Evolutionary conservation across 1,140 invertebrate species (phyloP).

Genomic region (Tetramorium parvispinum): DNA sequence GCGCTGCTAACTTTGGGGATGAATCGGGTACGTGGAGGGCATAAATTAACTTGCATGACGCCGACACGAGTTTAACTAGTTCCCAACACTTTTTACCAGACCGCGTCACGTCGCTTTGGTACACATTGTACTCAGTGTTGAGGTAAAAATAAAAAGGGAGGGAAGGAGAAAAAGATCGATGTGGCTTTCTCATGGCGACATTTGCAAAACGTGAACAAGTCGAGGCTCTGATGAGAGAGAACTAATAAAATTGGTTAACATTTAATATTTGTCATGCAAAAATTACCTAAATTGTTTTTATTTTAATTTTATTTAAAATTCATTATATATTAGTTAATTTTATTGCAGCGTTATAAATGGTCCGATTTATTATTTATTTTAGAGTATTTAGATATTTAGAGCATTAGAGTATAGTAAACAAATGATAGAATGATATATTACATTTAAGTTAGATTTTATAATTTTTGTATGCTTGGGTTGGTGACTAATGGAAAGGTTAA

Average conservation of each 20-base stretch:
- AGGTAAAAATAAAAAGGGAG: background rate
- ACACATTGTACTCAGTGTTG: conserved; percentile 40
- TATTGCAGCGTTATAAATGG: background rate
- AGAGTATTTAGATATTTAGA: too few species aligned
- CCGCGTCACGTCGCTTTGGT: conserved; percentile 56
- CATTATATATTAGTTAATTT: background rate
- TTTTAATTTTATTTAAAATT: background rate
- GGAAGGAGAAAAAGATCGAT: background rate
- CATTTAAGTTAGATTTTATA: background rate
- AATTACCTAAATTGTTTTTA: background rate
- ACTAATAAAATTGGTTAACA: conserved; percentile 9
- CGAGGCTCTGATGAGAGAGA: background rate
- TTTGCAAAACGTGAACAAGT: conserved; percentile 30
- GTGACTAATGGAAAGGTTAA: conserved; percentile 1
- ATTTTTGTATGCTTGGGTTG: background rate
- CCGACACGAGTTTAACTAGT: conserved; percentile 71
- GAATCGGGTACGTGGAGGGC: conserved; percentile 73
- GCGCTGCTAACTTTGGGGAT: conserved; percentile 71
- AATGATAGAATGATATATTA: background rate
- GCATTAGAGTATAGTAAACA: background rate
- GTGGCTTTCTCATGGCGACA: background rate
- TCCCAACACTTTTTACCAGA: conserved; percentile 69
- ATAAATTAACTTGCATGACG: conserved; percentile 71
- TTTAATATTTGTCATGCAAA: conserved; percentile 10
- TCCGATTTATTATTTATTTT: background rate